A percentile compares a stretch with the other conserved stretches of the same genome.
Evolutionary conservation across 2,113 vertebrate genomes (phyloP).

Genomic region (Lucifuga dentata): DNA sequence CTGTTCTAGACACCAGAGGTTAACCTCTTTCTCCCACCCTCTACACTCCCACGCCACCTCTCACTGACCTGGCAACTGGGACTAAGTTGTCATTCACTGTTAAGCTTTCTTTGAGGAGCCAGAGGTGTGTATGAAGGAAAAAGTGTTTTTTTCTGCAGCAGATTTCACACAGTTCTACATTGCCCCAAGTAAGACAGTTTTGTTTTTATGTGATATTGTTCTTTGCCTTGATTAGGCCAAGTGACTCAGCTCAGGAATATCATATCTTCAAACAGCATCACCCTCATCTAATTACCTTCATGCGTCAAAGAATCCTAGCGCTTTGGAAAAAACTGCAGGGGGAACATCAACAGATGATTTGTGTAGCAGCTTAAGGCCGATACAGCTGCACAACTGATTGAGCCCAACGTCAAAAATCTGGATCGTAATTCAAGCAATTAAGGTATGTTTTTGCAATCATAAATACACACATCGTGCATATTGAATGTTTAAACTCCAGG

Average conservation of each 20-base stretch:
- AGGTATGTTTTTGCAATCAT: constrained; percentile 62
- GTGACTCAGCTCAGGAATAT: constrained; percentile 43
- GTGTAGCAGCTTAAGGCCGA: constrained; percentile 61
- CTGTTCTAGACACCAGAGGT: constrained; percentile 73
- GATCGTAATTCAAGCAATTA: constrained; percentile 68
- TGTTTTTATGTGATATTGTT: neutral
- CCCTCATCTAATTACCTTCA: constrained; percentile 59
- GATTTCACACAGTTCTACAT: constrained; percentile 40
- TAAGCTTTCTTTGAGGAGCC: constrained; percentile 62
- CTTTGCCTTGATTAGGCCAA: constrained; percentile 45
- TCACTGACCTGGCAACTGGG: constrained; percentile 54
- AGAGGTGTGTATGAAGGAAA: constrained; percentile 21
- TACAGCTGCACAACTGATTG: constrained; percentile 72
- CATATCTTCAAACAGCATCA: constrained; percentile 27
- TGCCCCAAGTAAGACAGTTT: constrained; percentile 15
- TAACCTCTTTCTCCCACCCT: constrained; percentile 56
- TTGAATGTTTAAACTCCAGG: constrained; percentile 65
- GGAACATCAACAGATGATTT: constrained; percentile 68
- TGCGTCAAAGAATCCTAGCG: constrained; percentile 42
- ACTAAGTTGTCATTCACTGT: constrained; percentile 64
- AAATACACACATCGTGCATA: constrained; percentile 54
- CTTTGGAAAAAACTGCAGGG: constrained; percentile 57
- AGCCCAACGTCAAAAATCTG: constrained; percentile 56
- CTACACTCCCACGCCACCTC: constrained; percentile 56
- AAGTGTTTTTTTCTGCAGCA: neutral